phyloP scores from a whole-genome alignment of 2,888 invertebrate species.

The Drosophila mettleri region DNA sequence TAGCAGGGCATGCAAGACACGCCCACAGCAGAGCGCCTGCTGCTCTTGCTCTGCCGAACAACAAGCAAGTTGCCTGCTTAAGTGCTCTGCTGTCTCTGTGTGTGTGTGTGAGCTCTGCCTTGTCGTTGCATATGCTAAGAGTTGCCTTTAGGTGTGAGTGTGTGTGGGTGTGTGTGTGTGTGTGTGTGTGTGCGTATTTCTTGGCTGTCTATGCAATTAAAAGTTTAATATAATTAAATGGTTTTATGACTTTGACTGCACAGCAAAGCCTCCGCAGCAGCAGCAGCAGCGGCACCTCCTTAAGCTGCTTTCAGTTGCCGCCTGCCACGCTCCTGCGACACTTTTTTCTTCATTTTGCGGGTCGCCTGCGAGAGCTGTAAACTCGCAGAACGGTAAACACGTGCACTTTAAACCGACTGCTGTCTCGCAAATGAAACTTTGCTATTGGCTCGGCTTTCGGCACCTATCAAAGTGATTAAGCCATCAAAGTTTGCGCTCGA shows the following conservation, averaged over 20 bases:
- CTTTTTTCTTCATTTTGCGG: slow-evolving; percentile 33
- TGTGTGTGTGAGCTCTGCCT: slow-evolving; percentile 20
- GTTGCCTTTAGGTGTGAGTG: slow-evolving; percentile 35
- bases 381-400: slow-evolving; percentile 56
- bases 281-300: slow-evolving; percentile 38
- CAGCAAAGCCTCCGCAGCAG: slow-evolving; percentile 42
- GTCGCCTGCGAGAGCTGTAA: slow-evolving; percentile 44
- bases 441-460: slow-evolving; percentile 37
- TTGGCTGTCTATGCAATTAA: slow-evolving; percentile 82
- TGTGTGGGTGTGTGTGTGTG: slow-evolving; percentile 16
- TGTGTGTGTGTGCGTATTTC: slow-evolving; percentile 45
- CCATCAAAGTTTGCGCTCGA: slow-evolving; percentile 77
- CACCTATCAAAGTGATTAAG: slow-evolving; percentile 72
- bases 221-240: slow-evolving; percentile 84
- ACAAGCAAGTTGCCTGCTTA: slow-evolving; percentile 60
- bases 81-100: slow-evolving; percentile 39
- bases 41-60: slow-evolving; percentile 31
- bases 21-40: background rate
- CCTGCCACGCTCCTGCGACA: slow-evolving; percentile 38
- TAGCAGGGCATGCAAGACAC: slow-evolving; percentile 56
- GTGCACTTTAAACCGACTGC: slow-evolving; percentile 63
- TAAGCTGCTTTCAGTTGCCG: slow-evolving; percentile 37
- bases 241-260: slow-evolving; percentile 79
- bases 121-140: slow-evolving; percentile 64
- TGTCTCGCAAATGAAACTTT: slow-evolving; percentile 48